Evolutionary conservation across 1,140 invertebrate genomes (phyloP), one percentile per base, ranked within the genome.

Genomic region (Cotesia vestalis): DNA sequence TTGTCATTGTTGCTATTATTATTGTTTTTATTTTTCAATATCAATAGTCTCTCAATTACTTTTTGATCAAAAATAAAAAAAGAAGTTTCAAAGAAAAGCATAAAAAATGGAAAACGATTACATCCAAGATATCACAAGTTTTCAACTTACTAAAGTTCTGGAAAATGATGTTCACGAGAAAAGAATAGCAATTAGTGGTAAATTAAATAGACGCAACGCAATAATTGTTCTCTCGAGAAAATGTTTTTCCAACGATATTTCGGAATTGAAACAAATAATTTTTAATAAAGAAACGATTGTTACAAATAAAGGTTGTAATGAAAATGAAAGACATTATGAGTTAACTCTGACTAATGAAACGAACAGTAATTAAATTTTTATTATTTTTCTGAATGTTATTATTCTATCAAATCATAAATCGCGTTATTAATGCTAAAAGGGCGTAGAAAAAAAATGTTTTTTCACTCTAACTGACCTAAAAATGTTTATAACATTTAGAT

Each of bases 301-400:
- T 1, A 84, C 88, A 60, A 91, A 91, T 70, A 86, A 90, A 52
- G 93, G 94, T 78, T 87, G 91, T 12, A 97, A 97, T 88, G 94
- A 97, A 85, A 91, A 97, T 80, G 98, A 98, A 84, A 92, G 92
- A 40, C 93, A 92, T 77, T 96, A 94, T 82, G 90, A 92, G 76
- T 93, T 92, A 82, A 91, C 88, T 75, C 91, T 93, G 0, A 84
- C 84, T 8, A 77, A 86, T 4, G 85, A 91, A 66, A 84, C 91
- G 5, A 95, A 94, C 80, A 90, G 94, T 95, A 88, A 87, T 88
- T 83, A 71, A 66, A 61, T 27, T 34, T 64, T 17, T 14, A 57
- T 57, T n/a, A 57, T 6, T 72, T 8, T 27, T 59, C 60, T 67
- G 6, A 62, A 14, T 12, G n/a, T 17, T 55, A 12, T 51, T 51